Conservation (phyloP, 2,797 vertebrate species). For the Cryptoblepharus egeriae region DNA sequence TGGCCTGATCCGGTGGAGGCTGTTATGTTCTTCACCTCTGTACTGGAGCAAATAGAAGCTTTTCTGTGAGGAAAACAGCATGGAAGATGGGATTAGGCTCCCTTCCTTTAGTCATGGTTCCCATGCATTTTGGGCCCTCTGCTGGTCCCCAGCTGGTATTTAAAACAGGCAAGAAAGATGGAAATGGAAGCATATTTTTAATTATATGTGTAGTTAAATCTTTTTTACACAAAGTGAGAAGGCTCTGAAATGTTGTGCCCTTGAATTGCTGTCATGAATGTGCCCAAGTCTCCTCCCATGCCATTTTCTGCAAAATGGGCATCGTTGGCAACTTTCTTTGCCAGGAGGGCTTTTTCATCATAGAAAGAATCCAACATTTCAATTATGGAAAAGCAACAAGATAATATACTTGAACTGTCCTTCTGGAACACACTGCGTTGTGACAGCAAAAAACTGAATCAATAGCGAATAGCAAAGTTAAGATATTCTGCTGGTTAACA, state of each 20-base stretch:
- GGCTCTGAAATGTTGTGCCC: neutral
- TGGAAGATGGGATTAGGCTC: too few relatives aligned
- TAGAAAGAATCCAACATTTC: slow-evolving; percentile 18
- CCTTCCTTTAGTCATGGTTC: too few relatives aligned
- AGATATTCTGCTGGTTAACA: too few relatives aligned
- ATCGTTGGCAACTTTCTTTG: slow-evolving; percentile 45
- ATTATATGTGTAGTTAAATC: too few relatives aligned
- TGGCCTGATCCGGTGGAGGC: too few relatives aligned
- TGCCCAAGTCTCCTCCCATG: neutral
- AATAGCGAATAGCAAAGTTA: too few relatives aligned
- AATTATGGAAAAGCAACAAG: slow-evolving; percentile 7
- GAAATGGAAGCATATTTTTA: too few relatives aligned
- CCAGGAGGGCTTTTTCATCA: neutral
- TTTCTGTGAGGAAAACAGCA: neutral
- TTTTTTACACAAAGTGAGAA: neutral
- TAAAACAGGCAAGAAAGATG: too few relatives aligned
- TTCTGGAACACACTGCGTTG: neutral
- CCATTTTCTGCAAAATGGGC: slow-evolving; percentile 32
- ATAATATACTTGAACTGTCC: neutral
- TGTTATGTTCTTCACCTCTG: too few relatives aligned
- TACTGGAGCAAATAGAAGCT: neutral
- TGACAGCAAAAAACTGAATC: neutral
- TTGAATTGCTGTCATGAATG: neutral
- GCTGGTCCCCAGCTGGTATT: too few relatives aligned
- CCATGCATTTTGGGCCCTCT: neutral